Evolutionary conservation across 2,888 invertebrate genomes (phyloP), one percentile per base, ranked within the genome.

Genomic region (Heliconius charithonia): DNA sequence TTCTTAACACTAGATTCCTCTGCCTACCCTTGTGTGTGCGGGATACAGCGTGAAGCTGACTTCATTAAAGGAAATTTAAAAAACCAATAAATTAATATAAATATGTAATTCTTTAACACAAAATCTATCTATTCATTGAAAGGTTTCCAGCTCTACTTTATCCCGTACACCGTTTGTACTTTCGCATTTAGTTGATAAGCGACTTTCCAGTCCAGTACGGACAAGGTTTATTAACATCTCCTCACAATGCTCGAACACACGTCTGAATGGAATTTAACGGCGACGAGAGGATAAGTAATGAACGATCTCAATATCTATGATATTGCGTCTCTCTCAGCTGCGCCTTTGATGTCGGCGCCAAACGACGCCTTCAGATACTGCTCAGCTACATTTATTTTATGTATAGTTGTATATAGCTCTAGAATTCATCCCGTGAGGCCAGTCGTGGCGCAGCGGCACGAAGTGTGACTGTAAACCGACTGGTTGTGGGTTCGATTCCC

Each of bases 281-380:
- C 71, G 71, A 75, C 69, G 71, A 79, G 56, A 27, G 70, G 75
- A 79, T 76, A 79, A 79, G 72, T 79, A 79, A 79, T 75, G 79
- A 79, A 72, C 75, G 79, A 79, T 76, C 75, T 63, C 75, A 79
- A 76, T 76, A 79, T 79, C 71, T 79, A 70, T 71, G 65, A 79
- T 79, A 79, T 72, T 75, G 66, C 75, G 79, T 79, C 79, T 59
- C 70, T 75, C 62, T 66, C 79, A 76, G 56, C 59, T 75, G 71
- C 27, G 65, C 77, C 77, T 80, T 80, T 80, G 80, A 80, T 72
- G 80, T 80, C 71, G 76, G 73, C 76, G 79, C 76, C 74, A 71
- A 76, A 59, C 76, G 65, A 65, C 76, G 37, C 32, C 69, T 70
- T 70, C 59, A 76, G 51, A 59, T 69, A 59, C 41, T 25, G 69